Evolutionary conservation across 2,797 vertebrate species (phyloP).

Genomic region (Melanotaenia maccullochi): DNA sequence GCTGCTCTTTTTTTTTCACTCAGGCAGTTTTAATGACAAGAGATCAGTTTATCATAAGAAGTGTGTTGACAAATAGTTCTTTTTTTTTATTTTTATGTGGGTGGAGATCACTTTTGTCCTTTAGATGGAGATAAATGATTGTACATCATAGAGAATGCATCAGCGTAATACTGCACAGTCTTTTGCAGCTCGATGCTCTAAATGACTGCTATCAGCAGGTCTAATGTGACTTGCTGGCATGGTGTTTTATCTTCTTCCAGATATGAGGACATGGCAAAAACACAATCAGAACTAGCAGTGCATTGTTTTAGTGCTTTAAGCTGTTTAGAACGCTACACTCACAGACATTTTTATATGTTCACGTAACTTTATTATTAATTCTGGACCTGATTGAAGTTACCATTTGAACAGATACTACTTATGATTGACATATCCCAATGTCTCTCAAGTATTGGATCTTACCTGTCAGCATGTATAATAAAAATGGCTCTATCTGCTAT

Average conservation of each 20-base stretch:
- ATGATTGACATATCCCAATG: not conserved
- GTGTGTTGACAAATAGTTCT: constrained; percentile 48
- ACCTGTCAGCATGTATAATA: not conserved
- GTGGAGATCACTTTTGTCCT: constrained; percentile 48
- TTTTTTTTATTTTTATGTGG: constrained; percentile 54
- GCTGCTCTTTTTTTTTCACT: constrained; percentile 21
- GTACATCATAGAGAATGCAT: constrained; percentile 29
- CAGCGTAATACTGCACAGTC: constrained; percentile 23
- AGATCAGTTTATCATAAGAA: constrained; percentile 48
- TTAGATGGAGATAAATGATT: constrained; percentile 61
- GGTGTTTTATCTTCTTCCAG: constrained; percentile 20
- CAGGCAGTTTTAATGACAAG: constrained; percentile 52
- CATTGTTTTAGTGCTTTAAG: not conserved
- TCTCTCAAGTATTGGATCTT: not conserved
- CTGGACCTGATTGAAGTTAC: not conserved
- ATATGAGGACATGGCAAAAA: constrained; percentile 5
- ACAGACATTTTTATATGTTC: not conserved
- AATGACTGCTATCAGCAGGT: constrained; percentile 44
- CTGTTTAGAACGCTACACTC: not conserved
- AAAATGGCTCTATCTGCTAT: constrained; percentile 2
- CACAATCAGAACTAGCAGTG: not conserved
- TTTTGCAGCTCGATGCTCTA: constrained; percentile 32
- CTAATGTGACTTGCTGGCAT: constrained; percentile 26
- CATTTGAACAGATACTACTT: not conserved
- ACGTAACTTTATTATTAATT: not conserved